Base-by-base conservation (phyloP, 2,113 vertebrate genomes). In the Turdus rufiventris region DNA sequence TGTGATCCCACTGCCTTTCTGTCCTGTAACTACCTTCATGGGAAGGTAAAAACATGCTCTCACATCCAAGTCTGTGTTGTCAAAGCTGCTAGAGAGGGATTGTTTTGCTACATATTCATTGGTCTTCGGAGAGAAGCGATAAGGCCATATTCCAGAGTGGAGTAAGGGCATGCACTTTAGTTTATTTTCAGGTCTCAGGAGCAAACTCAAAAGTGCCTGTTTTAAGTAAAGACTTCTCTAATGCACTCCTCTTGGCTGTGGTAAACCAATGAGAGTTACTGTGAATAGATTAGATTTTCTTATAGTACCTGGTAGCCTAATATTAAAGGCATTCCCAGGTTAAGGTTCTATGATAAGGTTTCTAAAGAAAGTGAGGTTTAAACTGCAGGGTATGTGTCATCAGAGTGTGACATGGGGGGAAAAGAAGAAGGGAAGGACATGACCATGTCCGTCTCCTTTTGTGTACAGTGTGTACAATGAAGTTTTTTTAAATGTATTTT, bases 41-140 rank as follows among this genome's bases (percentile, higher is more conserved):
- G 31, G 26, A 24, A 48, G 36, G 50, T 28, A 29, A 23, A 14
- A 43, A 19, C 0, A 0, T 29, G 5, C 26, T 14, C 36, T 31
- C 20, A 21, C n/a, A 11, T n/a, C 12, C 4, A 15, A 57, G 6
- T 21, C 48, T 72, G 36, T 1, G 0, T 15, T 62, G 21, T 54
- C 14, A 40, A 36, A 66, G 56, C 68, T 89, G 25, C 17, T 61
- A 63, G 63, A 74, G 42, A 12, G 36, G 19, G 34, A 81, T 66
- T 21, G 40, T 13, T 56, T 54, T 67, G 54, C 21, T 66, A 54
- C 81, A 54, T 38, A 50, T 21, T 45, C 15, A 10, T 9, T 85
- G 48, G 6, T 24, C 23, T 14, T 19, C 0, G 1, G 29, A 72
- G 42, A 40, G 17, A 51, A 40, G 23, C 9, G 12, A 1, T 20